A percentile compares a stretch with the other conserved stretches of the same genome.
Conservation (phyloP, 1,140 invertebrate species). For the Apolygus lucorum region DNA sequence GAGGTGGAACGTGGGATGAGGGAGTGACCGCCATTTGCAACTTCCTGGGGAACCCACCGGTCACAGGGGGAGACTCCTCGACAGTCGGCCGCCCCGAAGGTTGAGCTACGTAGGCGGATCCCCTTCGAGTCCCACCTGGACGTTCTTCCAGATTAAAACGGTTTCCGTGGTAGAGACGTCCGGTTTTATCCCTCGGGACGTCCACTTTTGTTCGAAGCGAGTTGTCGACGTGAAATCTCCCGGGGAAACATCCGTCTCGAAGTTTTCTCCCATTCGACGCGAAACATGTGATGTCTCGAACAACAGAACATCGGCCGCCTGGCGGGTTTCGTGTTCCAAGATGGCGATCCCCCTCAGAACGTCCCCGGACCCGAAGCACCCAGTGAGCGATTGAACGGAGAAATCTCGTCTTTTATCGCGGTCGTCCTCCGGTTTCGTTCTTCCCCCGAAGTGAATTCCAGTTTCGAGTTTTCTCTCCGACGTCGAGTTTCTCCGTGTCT, state of each 20-base stretch:
- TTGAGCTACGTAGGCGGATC: neutral
- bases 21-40: constrained; percentile 17
- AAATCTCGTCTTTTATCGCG: neutral
- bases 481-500: neutral
- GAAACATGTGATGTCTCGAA: neutral
- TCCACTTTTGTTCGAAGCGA: neutral
- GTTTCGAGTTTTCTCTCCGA: neutral
- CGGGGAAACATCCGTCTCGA: neutral
- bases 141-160: neutral
- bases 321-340: neutral
- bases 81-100: neutral
- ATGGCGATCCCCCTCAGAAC: neutral
- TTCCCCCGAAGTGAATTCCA: neutral
- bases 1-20: constrained; percentile 7
- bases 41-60: constrained; percentile 3
- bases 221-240: neutral
- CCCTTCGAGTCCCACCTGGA: neutral
- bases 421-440: neutral
- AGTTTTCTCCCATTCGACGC: neutral
- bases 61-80: no score
- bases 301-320: neutral
- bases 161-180: neutral
- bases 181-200: neutral
- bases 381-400: neutral
- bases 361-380: neutral